These are phyloP conservation scores for Cossypha polioptera DNA, from an alignment of 2,797 vertebrate species.

Conservation along the genomic window DNA sequence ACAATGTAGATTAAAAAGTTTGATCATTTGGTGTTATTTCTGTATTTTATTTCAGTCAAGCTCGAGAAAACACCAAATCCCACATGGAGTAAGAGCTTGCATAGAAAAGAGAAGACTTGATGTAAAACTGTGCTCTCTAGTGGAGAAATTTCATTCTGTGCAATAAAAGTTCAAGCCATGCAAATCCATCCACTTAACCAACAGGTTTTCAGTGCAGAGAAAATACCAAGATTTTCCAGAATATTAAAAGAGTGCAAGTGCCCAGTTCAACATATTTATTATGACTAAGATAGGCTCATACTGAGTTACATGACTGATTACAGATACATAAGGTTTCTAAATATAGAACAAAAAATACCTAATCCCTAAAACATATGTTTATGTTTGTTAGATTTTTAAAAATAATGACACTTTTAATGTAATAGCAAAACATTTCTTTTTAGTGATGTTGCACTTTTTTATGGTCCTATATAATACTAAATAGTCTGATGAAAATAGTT, in stretches of 20 bases:
- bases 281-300: background rate
- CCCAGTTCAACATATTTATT: constrained; percentile 25
- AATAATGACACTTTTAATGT: background rate
- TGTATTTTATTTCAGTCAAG: background rate
- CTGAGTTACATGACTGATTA: background rate
- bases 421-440: background rate
- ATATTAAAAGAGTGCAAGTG: background rate
- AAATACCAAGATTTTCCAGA: background rate
- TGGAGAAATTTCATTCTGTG: background rate
- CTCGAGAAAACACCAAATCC: background rate
- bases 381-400: background rate
- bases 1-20: background rate
- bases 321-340: background rate
- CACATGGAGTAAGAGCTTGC: background rate
- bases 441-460: background rate
- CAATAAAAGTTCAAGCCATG: background rate
- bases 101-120: background rate
- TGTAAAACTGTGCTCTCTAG: constrained; percentile 22
- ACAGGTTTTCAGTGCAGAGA: background rate
- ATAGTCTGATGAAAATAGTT: background rate
- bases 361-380: background rate
- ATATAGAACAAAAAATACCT: background rate
- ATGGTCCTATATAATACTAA: background rate
- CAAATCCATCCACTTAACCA: background rate
- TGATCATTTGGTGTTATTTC: background rate